phyloP scores from a whole-genome alignment of 37 sponge, comb jelly and placozoan species.

The Mnemiopsis leidyi region DNA sequence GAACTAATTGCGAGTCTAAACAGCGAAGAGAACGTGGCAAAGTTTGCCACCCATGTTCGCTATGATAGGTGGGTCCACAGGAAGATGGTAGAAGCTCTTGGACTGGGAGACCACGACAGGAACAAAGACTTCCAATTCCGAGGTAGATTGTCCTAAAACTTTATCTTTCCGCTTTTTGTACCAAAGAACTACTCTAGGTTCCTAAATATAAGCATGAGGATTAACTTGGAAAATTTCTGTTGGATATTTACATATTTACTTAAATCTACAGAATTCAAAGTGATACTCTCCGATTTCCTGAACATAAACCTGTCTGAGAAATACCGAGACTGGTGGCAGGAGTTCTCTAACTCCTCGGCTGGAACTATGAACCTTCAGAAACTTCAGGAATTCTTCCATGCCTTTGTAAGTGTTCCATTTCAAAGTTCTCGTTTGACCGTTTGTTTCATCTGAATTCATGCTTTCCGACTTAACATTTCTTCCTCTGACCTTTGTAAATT shows the following conservation, averaged over 20 bases:
- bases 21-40: neutral
- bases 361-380: neutral
- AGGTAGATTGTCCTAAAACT: no score
- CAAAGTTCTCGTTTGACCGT: no score
- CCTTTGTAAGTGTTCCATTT: neutral
- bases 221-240: no score
- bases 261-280: neutral
- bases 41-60: neutral
- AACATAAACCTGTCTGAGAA: conserved; percentile 17
- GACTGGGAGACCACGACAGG: neutral
- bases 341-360: neutral
- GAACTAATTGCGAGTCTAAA: neutral
- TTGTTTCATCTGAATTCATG: no score
- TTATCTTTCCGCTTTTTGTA: no score
- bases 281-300: neutral
- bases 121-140: neutral
- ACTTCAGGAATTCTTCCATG: neutral
- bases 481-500: no score
- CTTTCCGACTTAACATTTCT: no score
- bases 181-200: no score
- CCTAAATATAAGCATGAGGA: no score
- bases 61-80: conserved; percentile 21
- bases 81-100: neutral
- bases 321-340: neutral
- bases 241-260: no score